Base-by-base conservation (phyloP, 2,113 vertebrate genomes). In the Engystomops pustulosus region DNA sequence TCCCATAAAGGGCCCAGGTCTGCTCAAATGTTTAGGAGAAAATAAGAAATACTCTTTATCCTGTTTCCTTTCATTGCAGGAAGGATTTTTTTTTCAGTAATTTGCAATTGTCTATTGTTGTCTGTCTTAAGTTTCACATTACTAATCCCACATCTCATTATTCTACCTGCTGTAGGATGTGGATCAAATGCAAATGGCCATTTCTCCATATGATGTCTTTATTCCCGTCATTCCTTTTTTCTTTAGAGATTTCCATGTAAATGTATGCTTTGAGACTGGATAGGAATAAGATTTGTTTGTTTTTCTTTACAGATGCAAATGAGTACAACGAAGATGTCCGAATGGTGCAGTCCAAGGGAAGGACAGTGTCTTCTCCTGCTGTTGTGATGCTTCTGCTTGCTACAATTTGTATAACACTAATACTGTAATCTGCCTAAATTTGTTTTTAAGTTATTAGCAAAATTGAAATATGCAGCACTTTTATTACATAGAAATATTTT, bases 241-340 rank as follows among this genome's bases (percentile, higher is more conserved):
- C 6, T 6, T 6, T 78, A 41, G 30, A 3, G 27, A 25, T 1
- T 53, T 49, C 32, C 49, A 20, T 25, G 30, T 25, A 77, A 38
- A 5, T 58, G 17, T 47, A 51, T 27, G 14, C 11, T n/a, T 9
- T 1, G 20, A 27, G 6, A 36, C 20, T 36, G 30, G 34, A 34
- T 2, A 6, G 11, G 6, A 67, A 17, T 62, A 62, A 30, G 23
- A 30, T 65, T 6, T 3, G 6, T 34, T 34, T 32, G 8, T 32
- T 65, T 47, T 25, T 80, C 0, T 36, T 51, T 69, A 25, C 34
- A 80, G 79, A 69, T 53, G 11, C 11, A 51, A 12, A 69, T 6
- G 79, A 80, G n/a, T 80, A 80, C 53, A 30, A 23, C 34, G 45
- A 51, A 36, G 79, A 80, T 12, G n/a, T 80, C 10, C 36, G 45